phyloP scores from a whole-genome alignment of 2,888 invertebrate species.

The Cheilosia soror region DNA sequence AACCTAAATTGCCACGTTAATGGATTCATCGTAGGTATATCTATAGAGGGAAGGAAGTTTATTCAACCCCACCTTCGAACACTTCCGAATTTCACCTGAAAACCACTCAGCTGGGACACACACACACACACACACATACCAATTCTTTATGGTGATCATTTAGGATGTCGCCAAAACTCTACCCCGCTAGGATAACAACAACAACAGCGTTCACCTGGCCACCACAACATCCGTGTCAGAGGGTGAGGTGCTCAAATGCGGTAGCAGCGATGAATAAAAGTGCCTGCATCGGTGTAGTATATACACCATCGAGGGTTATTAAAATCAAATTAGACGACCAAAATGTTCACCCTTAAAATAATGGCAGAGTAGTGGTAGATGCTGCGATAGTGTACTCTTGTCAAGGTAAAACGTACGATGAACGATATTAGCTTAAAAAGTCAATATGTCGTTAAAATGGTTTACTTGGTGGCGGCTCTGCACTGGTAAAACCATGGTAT shows the following conservation, averaged over 20 bases:
- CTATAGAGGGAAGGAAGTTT: slow-evolving; percentile 15
- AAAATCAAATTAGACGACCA: slow-evolving; percentile 73
- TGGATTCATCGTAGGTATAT: slow-evolving; percentile 48
- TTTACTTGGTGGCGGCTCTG: slow-evolving; percentile 44
- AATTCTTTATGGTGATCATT: slow-evolving; percentile 52
- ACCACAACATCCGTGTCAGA: slow-evolving; percentile 8
- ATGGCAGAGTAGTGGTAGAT: slow-evolving; percentile 18
- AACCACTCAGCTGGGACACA: slow-evolving; percentile 47
- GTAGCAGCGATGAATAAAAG: slow-evolving; percentile 48
- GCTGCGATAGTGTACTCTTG: slow-evolving; percentile 35
- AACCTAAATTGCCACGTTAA: slow-evolving; percentile 65
- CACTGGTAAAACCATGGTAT: not conserved
- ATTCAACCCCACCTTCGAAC: slow-evolving; percentile 7
- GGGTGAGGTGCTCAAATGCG: slow-evolving; percentile 21
- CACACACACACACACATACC: slow-evolving; percentile 7
- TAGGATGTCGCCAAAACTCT: slow-evolving; percentile 45
- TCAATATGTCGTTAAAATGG: slow-evolving; percentile 73
- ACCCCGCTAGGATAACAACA: slow-evolving; percentile 21
- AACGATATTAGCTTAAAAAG: slow-evolving; percentile 72
- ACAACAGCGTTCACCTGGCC: slow-evolving; percentile 21
- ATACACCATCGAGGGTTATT: slow-evolving; percentile 67
- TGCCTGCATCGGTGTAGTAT: slow-evolving; percentile 59
- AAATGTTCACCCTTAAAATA: slow-evolving; percentile 60
- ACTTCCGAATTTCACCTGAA: slow-evolving; percentile 38
- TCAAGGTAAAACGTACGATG: slow-evolving; percentile 64